phyloP scores from a whole-genome alignment of 2,113 vertebrate species.

The Bubo scandiacus region DNA sequence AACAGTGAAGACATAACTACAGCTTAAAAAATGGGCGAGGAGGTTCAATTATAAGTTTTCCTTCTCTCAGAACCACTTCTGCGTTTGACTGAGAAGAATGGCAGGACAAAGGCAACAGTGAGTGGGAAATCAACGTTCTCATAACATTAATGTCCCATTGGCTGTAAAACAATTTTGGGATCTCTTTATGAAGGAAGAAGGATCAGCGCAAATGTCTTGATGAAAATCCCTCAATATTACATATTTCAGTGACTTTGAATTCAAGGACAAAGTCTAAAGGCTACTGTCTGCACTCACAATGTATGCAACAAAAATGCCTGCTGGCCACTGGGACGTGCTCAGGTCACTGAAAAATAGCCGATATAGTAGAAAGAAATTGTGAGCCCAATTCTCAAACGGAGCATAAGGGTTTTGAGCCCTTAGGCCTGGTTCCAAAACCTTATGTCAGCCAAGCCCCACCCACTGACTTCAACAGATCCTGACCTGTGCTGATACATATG shows the following conservation, averaged over 20 bases:
- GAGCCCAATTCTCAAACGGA: not conserved
- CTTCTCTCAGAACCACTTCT: not conserved
- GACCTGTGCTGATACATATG: rapidly evolving
- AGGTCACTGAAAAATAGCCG: not conserved
- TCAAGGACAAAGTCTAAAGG: constrained; percentile 22
- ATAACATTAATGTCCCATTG: not conserved
- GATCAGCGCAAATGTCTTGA: not conserved
- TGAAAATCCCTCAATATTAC: not conserved
- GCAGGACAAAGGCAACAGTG: rapidly evolving
- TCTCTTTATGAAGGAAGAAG: not conserved
- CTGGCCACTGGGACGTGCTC: not conserved
- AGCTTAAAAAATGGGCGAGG: not conserved
- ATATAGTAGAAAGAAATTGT: not conserved
- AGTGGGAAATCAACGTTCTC: not conserved
- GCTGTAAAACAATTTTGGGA: not conserved
- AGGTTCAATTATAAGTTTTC: not conserved
- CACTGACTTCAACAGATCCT: not conserved
- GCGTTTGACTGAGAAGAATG: not conserved
- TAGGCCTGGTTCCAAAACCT: not conserved
- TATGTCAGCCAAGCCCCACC: not conserved
- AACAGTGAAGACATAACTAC: not conserved
- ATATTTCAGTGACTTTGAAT: not conserved
- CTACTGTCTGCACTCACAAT: not conserved
- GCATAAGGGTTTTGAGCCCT: not conserved
- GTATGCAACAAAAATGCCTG: not conserved